Evolutionary conservation across 2,888 invertebrate genomes (phyloP), one percentile per base, ranked within the genome.

Genomic region (Nezara viridula): DNA sequence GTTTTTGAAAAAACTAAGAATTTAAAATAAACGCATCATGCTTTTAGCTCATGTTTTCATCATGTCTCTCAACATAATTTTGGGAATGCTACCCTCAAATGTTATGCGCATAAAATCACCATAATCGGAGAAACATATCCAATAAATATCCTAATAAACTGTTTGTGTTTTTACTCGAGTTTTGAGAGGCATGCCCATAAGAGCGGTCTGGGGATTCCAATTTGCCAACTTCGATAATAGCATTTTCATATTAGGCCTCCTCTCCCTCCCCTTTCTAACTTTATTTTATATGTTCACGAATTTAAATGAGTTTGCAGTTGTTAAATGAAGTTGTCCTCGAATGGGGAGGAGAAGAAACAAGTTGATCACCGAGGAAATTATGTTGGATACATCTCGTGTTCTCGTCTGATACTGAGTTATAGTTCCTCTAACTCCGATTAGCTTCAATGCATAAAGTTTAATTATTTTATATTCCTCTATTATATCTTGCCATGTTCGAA

Each of bases 241-340:
- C 81, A 81, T 81, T 81, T 81, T 81, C 81, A 81, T 81, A 81
- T 81, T 81, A 81, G 81, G 40, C 24, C 81, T 14, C 24, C 66
- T 12, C n/a, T 21, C 5, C 27, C 66, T 24, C 24, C 40, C 81
- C 81, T 21, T 44, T n/a, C 81, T 81, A 81, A 81, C 81, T 81
- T 81, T 81, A 81, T 81, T 81, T 81, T 81, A 81, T 81, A 81
- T 81, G 81, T 81, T 44, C 81, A 81, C 81, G 81, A 81, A 81
- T 81, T 81, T 81, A 81, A 81, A 81, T 81, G 81, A 81, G 81
- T 81, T 81, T 81, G 81, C 44, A 81, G 81, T 81, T 81, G 81
- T 81, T 81, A 81, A 81, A 81, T 81, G 81, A 47, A 81, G 81
- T 81, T 81, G 40, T n/a, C n/a, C 81, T 9, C n/a, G 40, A 14